Evolutionary conservation across 2,113 vertebrate genomes (phyloP).

Genomic region (Neogale vison): DNA sequence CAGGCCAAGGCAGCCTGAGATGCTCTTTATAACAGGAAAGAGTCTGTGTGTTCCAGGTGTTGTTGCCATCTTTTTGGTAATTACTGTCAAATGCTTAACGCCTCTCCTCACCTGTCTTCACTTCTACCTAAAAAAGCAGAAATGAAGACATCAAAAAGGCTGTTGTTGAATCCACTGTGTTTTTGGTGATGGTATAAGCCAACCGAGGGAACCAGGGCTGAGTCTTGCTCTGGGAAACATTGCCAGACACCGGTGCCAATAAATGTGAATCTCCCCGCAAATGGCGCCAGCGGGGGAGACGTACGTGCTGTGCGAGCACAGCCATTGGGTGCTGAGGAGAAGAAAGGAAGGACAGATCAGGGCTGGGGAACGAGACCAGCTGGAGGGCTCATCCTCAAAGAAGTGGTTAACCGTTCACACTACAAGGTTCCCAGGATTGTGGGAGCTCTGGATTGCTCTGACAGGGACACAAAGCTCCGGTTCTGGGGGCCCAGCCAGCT

Average conservation of each 20-base stretch:
- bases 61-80: neutral
- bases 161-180: neutral
- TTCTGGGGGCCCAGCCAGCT: neutral
- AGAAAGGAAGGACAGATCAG: neutral
- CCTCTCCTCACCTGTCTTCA: neutral
- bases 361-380: neutral
- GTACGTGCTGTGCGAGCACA: neutral
- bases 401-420: neutral
- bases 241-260: accelerated
- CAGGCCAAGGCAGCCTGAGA: neutral
- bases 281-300: neutral
- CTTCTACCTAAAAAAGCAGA: neutral
- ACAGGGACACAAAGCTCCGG: neutral
- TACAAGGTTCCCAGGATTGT: neutral
- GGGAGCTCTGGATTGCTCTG: neutral
- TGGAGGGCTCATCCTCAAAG: neutral
- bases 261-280: neutral
- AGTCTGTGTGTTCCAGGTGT: neutral
- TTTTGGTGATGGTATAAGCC: neutral
- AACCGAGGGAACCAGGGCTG: neutral
- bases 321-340: neutral
- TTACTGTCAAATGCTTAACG: neutral
- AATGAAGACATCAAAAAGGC: neutral
- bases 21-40: neutral
- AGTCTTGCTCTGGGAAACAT: neutral